phyloP scores from a whole-genome alignment of 2,113 vertebrate genomes.

The Nannospalax galili region DNA sequence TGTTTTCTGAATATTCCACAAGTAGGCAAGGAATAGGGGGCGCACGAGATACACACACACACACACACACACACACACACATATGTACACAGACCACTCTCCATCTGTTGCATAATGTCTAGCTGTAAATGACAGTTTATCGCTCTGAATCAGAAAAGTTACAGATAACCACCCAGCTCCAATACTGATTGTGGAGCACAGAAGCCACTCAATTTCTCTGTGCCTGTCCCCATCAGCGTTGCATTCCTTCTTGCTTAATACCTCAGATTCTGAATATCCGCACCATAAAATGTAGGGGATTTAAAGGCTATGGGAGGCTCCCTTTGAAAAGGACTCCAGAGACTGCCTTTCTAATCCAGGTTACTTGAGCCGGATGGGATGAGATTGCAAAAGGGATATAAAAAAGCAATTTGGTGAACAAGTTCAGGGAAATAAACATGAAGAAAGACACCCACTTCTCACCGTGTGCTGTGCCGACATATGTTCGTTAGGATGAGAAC shows the following conservation, averaged over 20 bases:
- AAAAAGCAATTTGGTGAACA: conserved; percentile 79
- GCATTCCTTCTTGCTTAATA: conserved; percentile 59
- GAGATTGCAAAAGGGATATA: conserved; percentile 83
- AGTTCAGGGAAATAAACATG: conserved; percentile 71
- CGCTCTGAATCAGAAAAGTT: conserved; percentile 50
- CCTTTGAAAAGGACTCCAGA: conserved; percentile 85
- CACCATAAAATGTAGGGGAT: conserved; percentile 83
- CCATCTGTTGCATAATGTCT: conserved; percentile 55
- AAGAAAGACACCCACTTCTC: conserved; percentile 54
- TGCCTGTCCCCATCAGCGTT: conserved; percentile 57
- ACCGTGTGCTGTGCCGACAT: conserved; percentile 46
- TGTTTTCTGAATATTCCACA: background rate
- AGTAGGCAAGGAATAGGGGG: background rate
- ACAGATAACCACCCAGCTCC: conserved; percentile 35
- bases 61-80: background rate
- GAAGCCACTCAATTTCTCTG: conserved; percentile 52
- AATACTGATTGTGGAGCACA: conserved; percentile 60
- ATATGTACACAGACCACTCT: background rate
- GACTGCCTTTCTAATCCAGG: conserved; percentile 83
- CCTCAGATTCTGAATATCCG: conserved; percentile 80
- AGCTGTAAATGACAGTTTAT: conserved; percentile 28
- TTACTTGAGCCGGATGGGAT: conserved; percentile 85
- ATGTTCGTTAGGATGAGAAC: conserved; percentile 54
- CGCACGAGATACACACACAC: background rate
- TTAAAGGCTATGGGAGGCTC: conserved; percentile 85